phyloP scores from a whole-genome alignment of 2,888 invertebrate genomes.

The Cephus pygmeus region DNA sequence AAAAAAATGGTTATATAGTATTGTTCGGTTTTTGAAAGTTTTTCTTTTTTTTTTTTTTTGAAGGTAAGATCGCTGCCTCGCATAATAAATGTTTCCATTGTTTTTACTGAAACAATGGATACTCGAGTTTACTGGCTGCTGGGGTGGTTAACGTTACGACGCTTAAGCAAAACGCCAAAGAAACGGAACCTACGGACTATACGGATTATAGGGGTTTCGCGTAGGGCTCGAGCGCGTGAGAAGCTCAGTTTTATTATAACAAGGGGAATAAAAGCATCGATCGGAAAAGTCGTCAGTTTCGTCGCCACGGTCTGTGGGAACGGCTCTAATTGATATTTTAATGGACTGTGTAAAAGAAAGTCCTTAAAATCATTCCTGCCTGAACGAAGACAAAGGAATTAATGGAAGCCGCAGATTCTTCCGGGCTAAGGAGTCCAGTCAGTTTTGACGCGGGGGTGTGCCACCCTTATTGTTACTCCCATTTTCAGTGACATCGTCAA shows the following conservation, averaged over 20 bases:
- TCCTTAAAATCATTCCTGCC: constrained; percentile 54
- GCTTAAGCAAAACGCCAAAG: constrained; percentile 9
- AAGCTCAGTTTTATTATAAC: constrained; percentile 29
- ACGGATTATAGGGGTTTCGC: constrained; percentile 28
- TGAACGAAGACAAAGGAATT: constrained; percentile 61
- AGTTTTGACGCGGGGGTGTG: neutral
- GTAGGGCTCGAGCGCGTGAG: constrained; percentile 27
- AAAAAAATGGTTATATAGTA: neutral
- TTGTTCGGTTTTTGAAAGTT: constrained; percentile 22
- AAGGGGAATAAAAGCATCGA: constrained; percentile 29
- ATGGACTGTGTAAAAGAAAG: constrained; percentile 53
- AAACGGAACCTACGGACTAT: constrained; percentile 9
- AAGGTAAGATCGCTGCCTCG: constrained; percentile 14
- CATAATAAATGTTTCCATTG: constrained; percentile 24
- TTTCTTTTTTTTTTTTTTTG: constrained; percentile 10
- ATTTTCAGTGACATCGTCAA: constrained; percentile 45
- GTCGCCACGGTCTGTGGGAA: constrained; percentile 18
- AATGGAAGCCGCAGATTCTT: constrained; percentile 60
- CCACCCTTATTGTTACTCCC: constrained; percentile 27
- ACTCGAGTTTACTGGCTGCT: constrained; percentile 33
- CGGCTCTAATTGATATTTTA: constrained; percentile 62
- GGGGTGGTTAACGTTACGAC: constrained; percentile 25
- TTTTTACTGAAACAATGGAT: constrained; percentile 38
- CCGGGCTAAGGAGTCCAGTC: constrained; percentile 10
- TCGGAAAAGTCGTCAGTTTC: constrained; percentile 17